Conservation (phyloP, 2,113 vertebrate species). For the Scomber japonicus region DNA sequence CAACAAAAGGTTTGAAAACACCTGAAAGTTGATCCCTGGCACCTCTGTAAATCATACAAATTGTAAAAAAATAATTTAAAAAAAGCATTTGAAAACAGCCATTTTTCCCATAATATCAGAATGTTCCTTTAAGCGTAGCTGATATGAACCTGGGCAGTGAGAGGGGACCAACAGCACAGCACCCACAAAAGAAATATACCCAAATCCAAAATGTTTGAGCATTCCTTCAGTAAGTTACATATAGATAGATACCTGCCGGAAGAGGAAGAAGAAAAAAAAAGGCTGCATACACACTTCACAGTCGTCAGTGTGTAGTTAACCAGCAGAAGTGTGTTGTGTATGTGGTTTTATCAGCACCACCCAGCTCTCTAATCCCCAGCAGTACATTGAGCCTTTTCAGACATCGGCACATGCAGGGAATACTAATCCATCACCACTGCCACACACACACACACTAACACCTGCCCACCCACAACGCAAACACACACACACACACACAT, state of each 20-base stretch:
- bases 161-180: neutral
- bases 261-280: neutral
- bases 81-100: neutral
- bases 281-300: neutral
- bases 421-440: slow-evolving; percentile 27
- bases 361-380: slow-evolving; percentile 41
- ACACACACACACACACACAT: neutral
- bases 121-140: neutral
- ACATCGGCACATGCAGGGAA: slow-evolving; percentile 17
- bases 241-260: neutral
- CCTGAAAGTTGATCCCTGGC: no score
- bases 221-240: neutral
- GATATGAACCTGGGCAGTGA: neutral
- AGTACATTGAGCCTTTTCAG: slow-evolving; percentile 34
- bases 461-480: neutral
- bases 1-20: no score
- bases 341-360: slow-evolving; percentile 34
- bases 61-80: no score
- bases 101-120: neutral
- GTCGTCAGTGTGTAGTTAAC: slow-evolving; percentile 8
- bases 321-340: slow-evolving; percentile 16
- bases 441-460: neutral
- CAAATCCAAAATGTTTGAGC: neutral
- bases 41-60: no score
- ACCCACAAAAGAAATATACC: neutral